Conservation (phyloP, 2,888 invertebrate genomes). For the Geophilus truncorum region DNA sequence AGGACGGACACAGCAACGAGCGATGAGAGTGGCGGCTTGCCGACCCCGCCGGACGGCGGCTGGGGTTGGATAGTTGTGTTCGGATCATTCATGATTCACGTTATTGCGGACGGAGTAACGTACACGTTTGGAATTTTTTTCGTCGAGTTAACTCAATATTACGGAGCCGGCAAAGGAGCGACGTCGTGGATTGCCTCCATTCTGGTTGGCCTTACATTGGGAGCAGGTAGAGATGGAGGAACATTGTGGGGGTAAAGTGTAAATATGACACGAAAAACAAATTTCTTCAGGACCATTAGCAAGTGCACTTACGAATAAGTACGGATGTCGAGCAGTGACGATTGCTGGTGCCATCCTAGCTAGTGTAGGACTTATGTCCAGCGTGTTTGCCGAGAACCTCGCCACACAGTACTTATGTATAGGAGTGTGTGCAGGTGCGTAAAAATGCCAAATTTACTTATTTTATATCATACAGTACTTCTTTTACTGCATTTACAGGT, state of each 20-base stretch:
- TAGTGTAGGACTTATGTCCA: slow-evolving; percentile 67
- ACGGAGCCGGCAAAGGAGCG: slow-evolving; percentile 73
- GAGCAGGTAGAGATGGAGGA: slow-evolving; percentile 66
- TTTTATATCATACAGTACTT: too few relatives aligned
- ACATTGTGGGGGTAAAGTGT: not conserved
- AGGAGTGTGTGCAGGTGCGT: slow-evolving; percentile 75
- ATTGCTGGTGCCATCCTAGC: slow-evolving; percentile 75
- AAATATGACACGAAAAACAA: not conserved
- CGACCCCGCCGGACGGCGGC: slow-evolving; percentile 69
- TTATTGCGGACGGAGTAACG: slow-evolving; percentile 93
- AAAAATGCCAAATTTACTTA: not conserved
- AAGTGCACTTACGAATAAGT: slow-evolving; percentile 88
- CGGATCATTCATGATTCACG: slow-evolving; percentile 93
- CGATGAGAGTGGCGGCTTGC: slow-evolving; percentile 25
- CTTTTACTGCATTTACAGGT: slow-evolving; percentile 56
- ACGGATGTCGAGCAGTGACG: slow-evolving; percentile 86
- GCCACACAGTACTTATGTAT: slow-evolving; percentile 83
- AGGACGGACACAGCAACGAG: not conserved
- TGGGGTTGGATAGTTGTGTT: slow-evolving; percentile 95
- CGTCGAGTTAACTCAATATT: slow-evolving; percentile 76
- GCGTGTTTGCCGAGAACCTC: slow-evolving; percentile 77
- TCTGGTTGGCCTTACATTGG: slow-evolving; percentile 89
- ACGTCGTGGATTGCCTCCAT: slow-evolving; percentile 92
- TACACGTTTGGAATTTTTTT: slow-evolving; percentile 96
- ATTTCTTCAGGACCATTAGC: slow-evolving; percentile 78